Evolutionary conservation across 2,797 vertebrate genomes (phyloP).

Genomic region (Aratinga solstitialis): DNA sequence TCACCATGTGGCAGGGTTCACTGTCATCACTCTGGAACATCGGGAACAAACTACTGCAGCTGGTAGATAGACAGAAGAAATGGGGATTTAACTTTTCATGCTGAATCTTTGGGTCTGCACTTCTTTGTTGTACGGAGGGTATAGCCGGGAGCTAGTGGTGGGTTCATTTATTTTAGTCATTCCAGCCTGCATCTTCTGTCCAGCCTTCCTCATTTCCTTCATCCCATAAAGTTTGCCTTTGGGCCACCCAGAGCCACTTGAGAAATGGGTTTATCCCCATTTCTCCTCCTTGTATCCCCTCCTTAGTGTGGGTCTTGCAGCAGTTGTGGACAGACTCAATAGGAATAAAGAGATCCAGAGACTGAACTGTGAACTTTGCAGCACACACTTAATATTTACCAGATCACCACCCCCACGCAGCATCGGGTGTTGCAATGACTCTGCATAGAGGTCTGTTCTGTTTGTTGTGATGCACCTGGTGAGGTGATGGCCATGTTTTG

Average conservation of each 20-base stretch:
- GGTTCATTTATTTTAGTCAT: background rate
- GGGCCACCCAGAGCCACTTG: background rate
- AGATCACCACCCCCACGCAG: background rate
- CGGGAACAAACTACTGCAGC: background rate
- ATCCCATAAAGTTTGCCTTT: background rate
- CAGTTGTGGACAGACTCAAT: background rate
- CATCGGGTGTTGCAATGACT: background rate
- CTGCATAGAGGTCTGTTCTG: background rate
- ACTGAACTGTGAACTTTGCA: background rate
- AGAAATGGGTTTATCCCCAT: background rate
- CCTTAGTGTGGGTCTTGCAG: background rate
- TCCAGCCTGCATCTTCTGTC: background rate
- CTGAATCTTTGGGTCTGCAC: background rate
- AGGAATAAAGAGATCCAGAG: background rate
- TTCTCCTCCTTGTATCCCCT: background rate
- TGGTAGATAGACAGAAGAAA: background rate
- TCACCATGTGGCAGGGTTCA: background rate
- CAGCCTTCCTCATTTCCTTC: background rate
- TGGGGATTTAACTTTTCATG: background rate
- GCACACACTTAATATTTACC: background rate
- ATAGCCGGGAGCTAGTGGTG: background rate
- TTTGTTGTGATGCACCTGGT: background rate
- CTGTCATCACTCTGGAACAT: background rate
- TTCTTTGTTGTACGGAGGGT: background rate
- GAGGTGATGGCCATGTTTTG: fast-evolving